phyloP scores from a whole-genome alignment of 2,888 invertebrate species.

The Polydrusus tereticollis region DNA sequence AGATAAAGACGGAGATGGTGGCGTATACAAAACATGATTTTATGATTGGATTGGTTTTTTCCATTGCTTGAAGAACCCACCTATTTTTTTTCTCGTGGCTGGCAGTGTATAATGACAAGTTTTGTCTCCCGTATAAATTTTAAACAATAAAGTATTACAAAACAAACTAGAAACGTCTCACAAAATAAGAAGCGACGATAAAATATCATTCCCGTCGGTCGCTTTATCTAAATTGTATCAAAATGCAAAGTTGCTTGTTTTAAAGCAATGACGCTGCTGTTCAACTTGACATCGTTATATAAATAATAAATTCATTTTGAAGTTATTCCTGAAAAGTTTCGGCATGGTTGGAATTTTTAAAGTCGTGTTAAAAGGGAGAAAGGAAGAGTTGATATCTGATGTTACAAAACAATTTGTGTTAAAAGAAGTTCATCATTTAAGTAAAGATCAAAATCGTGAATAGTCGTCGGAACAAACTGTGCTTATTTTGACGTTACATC shows the following conservation, averaged over 20 bases:
- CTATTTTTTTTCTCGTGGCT: neutral
- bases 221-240: constrained; percentile 38
- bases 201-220: constrained; percentile 13
- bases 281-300: neutral
- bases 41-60: too few species aligned
- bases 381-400: too few species aligned
- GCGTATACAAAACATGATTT: too few species aligned
- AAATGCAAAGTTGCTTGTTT: constrained; percentile 38
- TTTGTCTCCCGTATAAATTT: neutral
- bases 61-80: too few species aligned
- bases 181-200: constrained; percentile 18
- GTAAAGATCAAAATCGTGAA: too few species aligned
- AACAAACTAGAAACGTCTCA: constrained; percentile 4
- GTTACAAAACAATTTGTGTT: too few species aligned
- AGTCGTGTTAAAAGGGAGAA: too few species aligned
- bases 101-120: neutral
- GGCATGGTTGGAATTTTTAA: neutral
- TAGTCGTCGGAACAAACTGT: too few species aligned
- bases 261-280: neutral
- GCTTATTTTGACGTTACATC: too few species aligned
- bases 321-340: neutral
- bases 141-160: constrained; percentile 12
- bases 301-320: neutral
- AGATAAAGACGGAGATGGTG: too few species aligned
- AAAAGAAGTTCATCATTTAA: too few species aligned